phyloP scores from a whole-genome alignment of 2,113 vertebrate genomes.

The Alces alces region DNA sequence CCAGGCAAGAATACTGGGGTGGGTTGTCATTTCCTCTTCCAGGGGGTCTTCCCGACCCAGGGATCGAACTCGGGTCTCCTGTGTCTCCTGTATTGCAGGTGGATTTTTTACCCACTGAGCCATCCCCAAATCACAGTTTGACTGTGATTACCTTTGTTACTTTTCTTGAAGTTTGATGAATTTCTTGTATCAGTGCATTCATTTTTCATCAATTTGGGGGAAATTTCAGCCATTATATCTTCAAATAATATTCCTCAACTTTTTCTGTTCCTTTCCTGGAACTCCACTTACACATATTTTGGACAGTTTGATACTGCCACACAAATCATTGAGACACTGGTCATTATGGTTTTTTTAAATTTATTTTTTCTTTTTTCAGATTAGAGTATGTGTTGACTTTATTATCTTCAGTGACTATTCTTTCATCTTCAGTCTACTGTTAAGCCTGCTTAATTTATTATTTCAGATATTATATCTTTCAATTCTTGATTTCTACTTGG shows the following conservation, averaged over 20 bases:
- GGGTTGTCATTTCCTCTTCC: not conserved
- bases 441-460: not conserved
- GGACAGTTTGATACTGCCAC: not conserved
- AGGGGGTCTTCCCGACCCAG: not conserved
- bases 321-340: not conserved
- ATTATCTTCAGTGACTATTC: not conserved
- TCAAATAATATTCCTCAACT: not conserved
- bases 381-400: not conserved
- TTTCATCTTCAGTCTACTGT: not conserved
- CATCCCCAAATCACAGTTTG: not conserved
- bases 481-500: not conserved
- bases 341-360: not conserved
- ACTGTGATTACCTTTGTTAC: not conserved
- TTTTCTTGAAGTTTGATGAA: not conserved
- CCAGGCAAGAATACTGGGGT: not conserved
- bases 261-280: not conserved
- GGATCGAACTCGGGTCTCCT: not conserved
- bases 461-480: not conserved
- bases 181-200: not conserved
- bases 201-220: not conserved
- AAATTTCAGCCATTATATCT: not conserved
- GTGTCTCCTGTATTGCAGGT: not conserved
- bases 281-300: not conserved
- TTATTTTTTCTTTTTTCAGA: not conserved
- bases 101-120: not conserved